These are phyloP conservation scores for Chorisops tibialis DNA, from an alignment of 2,888 invertebrate species.

Conservation along the genomic window DNA sequence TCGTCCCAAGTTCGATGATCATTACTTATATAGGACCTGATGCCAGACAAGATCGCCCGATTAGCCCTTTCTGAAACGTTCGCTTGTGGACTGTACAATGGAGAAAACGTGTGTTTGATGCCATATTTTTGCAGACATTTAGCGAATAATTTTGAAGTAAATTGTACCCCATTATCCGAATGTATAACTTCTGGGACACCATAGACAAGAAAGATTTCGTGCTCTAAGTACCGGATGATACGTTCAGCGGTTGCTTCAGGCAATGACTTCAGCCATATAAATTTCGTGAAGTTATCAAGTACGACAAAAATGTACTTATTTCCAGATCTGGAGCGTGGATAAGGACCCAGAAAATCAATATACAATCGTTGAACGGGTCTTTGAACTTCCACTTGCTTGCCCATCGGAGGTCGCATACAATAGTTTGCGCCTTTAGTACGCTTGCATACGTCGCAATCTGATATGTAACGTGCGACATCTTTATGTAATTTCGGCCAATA, in stretches of 20 bases:
- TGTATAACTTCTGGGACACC: constrained; percentile 37
- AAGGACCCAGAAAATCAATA: no score
- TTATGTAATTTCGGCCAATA: no score
- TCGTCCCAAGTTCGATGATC: constrained; percentile 9
- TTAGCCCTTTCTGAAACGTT: no score
- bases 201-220: constrained; percentile 37
- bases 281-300: constrained; percentile 14
- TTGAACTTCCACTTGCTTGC: no score
- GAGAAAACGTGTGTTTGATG: neutral
- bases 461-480: no score
- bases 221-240: constrained; percentile 25
- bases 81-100: no score
- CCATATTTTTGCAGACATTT: neutral
- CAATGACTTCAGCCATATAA: constrained; percentile 29
- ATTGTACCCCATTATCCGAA: constrained; percentile 40
- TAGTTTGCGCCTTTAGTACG: no score
- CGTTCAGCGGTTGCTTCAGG: constrained; percentile 21
- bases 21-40: constrained; percentile 1
- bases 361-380: no score
- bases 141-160: constrained; percentile 25
- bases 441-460: no score
- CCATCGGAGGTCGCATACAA: no score
- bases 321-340: no score
- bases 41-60: constrained; percentile 1
- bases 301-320: no score